Base-by-base conservation (phyloP, 2,888 invertebrate species). In the Aphrophora alni region DNA sequence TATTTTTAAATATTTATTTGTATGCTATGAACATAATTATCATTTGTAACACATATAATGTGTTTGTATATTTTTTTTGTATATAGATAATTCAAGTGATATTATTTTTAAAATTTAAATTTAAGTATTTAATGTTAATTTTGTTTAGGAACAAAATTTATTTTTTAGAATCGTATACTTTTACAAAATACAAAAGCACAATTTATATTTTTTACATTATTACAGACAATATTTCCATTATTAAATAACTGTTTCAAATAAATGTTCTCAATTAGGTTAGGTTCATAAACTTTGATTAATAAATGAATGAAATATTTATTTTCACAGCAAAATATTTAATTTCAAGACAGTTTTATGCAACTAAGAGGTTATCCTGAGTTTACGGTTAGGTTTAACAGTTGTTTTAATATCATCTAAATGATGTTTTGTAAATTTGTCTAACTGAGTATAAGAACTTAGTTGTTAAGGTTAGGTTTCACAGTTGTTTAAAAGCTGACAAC, bases 11-110 rank as follows among this genome's bases (percentile, higher is more conserved):
- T 59, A 5, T 59, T 59, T 59, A 59, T 21, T 59, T 59, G 17
- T 44, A 44, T 38, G 70, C 51, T 51, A 27, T 78, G 12, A 78
- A 73, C 73, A 72, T 38, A 78, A 71, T 38, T 77, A 77, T 33
- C 33, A 69, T 77, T 69, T 71, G n/a, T 71, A 28, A 28, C 25
- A 28, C 12, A 33, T 73, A 33, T 38, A n/a, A 33, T 25, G 28
- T 44, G 1, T 38, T 27, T 51, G 26, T n/a, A n/a, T n/a, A n/a
- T n/a, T n/a, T n/a, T n/a, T n/a, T n/a, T n/a, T n/a, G n/a, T 51
- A 59, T 26, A 38, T 77, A 27, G n/a, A 14, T 38, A 17, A n/a
- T 33, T 78, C 44, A 78, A 73, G 68, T 74, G 77, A 27, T 28
- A 69, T 77, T 59, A 59, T 59, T 59, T 59, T 59, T 21, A 59